Evolutionary conservation across 2,888 invertebrate species (phyloP).

Genomic region (Gymnosoma rotundatum): DNA sequence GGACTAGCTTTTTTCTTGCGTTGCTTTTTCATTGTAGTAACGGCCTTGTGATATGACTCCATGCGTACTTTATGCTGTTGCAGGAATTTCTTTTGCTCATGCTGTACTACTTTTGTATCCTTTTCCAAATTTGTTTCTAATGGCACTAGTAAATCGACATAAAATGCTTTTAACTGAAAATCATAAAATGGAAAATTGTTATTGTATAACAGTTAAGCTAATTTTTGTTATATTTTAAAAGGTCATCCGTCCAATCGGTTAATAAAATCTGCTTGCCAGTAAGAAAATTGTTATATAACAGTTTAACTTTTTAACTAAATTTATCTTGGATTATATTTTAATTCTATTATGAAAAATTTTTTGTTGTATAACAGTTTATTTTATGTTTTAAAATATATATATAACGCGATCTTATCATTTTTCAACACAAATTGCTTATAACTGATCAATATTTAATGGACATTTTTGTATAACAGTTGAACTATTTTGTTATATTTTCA

Average conservation of each 20-base stretch:
- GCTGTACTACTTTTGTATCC: slow-evolving; percentile 93
- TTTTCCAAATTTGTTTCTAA: slow-evolving; percentile 96
- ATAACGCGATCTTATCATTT: too few species aligned
- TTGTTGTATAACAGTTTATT: too few species aligned
- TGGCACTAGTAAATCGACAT: slow-evolving; percentile 95
- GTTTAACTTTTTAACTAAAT: too few species aligned
- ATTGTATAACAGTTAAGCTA: not conserved
- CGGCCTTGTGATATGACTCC: slow-evolving; percentile 95
- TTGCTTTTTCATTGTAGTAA: slow-evolving; percentile 95
- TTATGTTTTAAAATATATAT: too few species aligned
- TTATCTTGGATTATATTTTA: too few species aligned
- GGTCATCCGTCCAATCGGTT: too few species aligned
- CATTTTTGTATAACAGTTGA: too few species aligned
- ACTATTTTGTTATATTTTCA: too few species aligned
- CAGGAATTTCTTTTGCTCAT: slow-evolving; percentile 95
- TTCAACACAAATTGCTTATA: too few species aligned
- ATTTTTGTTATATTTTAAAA: not conserved
- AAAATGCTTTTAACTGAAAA: slow-evolving; percentile 94
- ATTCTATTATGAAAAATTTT: not conserved
- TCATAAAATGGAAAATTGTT: not conserved
- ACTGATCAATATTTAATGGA: too few species aligned
- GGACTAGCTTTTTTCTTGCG: slow-evolving; percentile 93
- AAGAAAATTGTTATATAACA: too few species aligned
- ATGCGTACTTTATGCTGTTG: slow-evolving; percentile 96
- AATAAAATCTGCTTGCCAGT: too few species aligned